Conservation (phyloP, 1,140 invertebrate genomes). For the Ips typographus region DNA sequence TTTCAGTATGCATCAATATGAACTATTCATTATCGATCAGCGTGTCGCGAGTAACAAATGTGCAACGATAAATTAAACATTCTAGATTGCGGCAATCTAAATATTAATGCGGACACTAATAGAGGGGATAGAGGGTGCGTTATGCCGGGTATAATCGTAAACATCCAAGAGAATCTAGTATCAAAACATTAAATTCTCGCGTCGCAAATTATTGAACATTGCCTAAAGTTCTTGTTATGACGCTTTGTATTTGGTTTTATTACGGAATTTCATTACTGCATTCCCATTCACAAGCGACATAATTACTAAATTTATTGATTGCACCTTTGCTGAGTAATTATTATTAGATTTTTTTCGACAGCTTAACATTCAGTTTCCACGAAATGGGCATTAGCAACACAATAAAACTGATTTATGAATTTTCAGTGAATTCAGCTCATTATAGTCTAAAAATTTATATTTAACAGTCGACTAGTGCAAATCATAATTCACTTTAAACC, state of each 20-base stretch:
- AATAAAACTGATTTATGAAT: conserved; percentile 5
- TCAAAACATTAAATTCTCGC: background rate
- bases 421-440: background rate
- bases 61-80: conserved; percentile 3
- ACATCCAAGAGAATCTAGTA: conserved; percentile 3
- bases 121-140: conserved; percentile 1
- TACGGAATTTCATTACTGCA: no score
- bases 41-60: background rate
- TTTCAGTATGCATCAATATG: no score
- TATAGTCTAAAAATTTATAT: conserved; percentile 1
- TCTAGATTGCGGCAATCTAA: conserved; percentile 5
- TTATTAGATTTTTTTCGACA: no score
- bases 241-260: no score
- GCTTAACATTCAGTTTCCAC: background rate
- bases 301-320: no score
- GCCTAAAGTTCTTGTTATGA: no score
- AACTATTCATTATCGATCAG: background rate
- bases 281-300: no score
- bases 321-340: no score
- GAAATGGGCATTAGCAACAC: conserved; percentile 3
- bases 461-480: background rate
- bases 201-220: no score
- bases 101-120: conserved; percentile 4
- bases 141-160: background rate
- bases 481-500: no score